Evolutionary conservation across 2,113 vertebrate genomes (phyloP).

Genomic region (mouse (Mus musculus)): GRCm39 chr16:31623001-31623500

Average conservation of each 20-base stretch:
- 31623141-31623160: conserved; percentile 19
- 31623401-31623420: background rate
- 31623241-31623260: background rate
- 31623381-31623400: background rate
- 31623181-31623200: background rate
- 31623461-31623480: background rate
- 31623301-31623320: background rate
- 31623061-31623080: background rate
- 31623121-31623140: background rate
- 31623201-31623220: background rate
- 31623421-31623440: background rate
- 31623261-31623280: background rate
- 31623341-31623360: background rate
- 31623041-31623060: background rate
- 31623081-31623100: background rate
- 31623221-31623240: background rate
- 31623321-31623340: conserved; percentile 15
- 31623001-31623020: background rate
- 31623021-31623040: conserved; percentile 35
- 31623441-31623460: background rate
- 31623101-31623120: conserved; percentile 21
- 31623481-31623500: background rate
- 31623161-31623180: background rate
- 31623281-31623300: background rate
- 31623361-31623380: background rate